Conservation (phyloP, 2,888 invertebrate species). For the Lymantria monacha region DNA sequence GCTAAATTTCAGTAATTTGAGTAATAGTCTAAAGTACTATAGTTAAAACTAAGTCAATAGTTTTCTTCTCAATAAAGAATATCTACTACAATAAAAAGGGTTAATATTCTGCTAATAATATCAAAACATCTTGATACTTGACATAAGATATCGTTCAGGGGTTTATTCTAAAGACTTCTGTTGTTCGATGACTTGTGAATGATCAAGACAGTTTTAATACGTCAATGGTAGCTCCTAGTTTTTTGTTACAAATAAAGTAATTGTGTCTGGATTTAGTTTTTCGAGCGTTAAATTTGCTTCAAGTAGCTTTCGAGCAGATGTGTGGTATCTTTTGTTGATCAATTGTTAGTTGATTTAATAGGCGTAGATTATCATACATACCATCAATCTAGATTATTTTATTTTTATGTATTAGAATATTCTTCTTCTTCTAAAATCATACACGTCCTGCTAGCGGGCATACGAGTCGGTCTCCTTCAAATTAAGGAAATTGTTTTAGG, state of each 20-base stretch:
- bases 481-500: no score
- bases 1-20: no score
- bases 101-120: conserved; percentile 26
- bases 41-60: no score
- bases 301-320: conserved; percentile 55
- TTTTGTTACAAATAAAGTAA: conserved; percentile 9
- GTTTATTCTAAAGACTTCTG: conserved; percentile 40
- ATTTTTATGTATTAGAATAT: no score
- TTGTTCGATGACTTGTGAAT: conserved; percentile 16
- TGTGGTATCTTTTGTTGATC: conserved; percentile 23
- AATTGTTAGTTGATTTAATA: neutral
- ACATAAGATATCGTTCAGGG: conserved; percentile 23
- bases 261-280: conserved; percentile 38
- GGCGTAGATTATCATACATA: no score
- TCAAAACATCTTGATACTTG: conserved; percentile 24
- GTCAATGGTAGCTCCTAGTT: conserved; percentile 25
- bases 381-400: no score
- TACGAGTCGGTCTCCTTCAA: no score
- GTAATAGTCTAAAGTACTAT: no score
- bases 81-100: no score
- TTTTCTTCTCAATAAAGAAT: no score
- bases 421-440: no score
- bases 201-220: conserved; percentile 31
- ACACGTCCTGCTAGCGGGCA: no score
- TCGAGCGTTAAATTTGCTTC: conserved; percentile 68